Conservation (phyloP, 2,113 vertebrate genomes). For the Neodontobutis hainanensis region DNA sequence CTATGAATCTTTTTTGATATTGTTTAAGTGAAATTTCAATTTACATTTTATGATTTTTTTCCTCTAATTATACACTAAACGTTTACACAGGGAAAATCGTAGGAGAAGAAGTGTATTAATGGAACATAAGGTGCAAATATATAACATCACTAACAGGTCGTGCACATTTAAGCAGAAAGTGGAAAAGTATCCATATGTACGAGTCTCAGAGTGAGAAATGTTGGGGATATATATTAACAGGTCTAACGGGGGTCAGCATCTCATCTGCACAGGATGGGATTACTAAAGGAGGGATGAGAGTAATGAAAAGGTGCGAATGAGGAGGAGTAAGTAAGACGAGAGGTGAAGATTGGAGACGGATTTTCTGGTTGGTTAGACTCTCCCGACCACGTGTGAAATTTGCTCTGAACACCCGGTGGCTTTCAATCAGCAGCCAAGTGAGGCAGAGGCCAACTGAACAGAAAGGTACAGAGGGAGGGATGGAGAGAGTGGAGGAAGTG, state of each 20-base stretch:
- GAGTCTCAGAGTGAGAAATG: conserved; percentile 13
- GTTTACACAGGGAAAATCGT: neutral
- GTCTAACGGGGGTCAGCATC: conserved; percentile 7
- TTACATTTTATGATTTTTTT: too few species aligned
- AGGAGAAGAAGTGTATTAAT: neutral
- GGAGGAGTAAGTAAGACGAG: conserved; percentile 44
- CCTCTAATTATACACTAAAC: too few species aligned
- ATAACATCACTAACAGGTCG: conserved; percentile 1
- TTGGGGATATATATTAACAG: conserved; percentile 14
- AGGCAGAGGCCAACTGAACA: conserved; percentile 48
- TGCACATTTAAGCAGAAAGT: neutral
- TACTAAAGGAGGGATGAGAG: conserved; percentile 3
- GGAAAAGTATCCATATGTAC: conserved; percentile 1
- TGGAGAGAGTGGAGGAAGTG: neutral
- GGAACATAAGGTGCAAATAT: conserved; percentile 8
- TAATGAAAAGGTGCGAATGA: conserved; percentile 23
- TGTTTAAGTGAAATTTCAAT: too few species aligned
- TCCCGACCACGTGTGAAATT: conserved; percentile 69
- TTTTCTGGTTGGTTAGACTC: conserved; percentile 61
- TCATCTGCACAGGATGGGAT: conserved; percentile 6
- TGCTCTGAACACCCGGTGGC: conserved; percentile 60
- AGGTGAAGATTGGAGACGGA: conserved; percentile 62
- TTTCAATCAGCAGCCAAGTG: conserved; percentile 62
- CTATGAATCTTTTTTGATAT: too few species aligned
- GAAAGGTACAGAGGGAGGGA: conserved; percentile 1